phyloP scores from a whole-genome alignment of 2,113 vertebrate genomes.

The Elephas maximus region DNA sequence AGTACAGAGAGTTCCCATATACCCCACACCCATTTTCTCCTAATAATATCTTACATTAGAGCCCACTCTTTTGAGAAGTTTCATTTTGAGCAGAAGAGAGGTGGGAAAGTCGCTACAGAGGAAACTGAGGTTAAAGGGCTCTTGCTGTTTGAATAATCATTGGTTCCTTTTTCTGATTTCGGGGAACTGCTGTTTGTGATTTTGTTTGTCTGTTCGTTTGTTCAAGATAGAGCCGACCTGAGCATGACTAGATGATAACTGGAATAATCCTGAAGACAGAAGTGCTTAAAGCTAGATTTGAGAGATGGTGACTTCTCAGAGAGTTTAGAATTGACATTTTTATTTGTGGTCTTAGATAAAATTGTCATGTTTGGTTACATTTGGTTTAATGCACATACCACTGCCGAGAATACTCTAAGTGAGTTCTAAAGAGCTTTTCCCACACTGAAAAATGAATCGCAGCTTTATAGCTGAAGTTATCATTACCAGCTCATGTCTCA shows the following conservation, averaged over 20 bases:
- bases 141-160: neutral
- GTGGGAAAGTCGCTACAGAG: neutral
- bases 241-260: neutral
- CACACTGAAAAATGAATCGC: neutral
- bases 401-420: neutral
- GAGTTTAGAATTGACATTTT: neutral
- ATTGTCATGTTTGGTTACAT: neutral
- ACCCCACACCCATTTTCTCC: neutral
- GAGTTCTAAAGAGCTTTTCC: neutral
- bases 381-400: neutral
- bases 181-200: neutral
- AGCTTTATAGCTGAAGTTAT: neutral
- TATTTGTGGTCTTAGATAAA: neutral
- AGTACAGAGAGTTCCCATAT: neutral
- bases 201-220: neutral
- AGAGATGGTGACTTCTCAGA: neutral
- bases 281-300: neutral
- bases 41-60: neutral
- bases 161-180: neutral
- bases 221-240: neutral
- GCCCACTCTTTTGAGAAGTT: neutral
- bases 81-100: neutral
- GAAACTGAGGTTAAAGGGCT: neutral
- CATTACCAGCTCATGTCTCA: neutral
- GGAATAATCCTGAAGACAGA: slow-evolving; percentile 3